Conservation (phyloP, 2,797 vertebrate species). For the Eremophila alpestris region DNA sequence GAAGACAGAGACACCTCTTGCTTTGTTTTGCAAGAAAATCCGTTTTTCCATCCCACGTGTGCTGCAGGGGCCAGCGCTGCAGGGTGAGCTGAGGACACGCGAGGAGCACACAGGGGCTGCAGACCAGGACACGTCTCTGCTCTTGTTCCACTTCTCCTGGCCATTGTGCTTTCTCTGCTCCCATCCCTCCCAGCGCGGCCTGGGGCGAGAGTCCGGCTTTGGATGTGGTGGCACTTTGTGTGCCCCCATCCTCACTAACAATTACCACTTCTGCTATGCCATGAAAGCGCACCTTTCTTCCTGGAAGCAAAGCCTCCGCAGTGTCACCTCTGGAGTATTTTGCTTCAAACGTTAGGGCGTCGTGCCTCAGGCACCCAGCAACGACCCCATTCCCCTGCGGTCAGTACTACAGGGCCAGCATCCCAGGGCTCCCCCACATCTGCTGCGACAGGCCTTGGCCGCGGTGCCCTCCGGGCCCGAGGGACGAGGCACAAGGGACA, state of each 20-base stretch:
- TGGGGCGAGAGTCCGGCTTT: fast-evolving
- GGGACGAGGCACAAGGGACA: not conserved
- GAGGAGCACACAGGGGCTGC: not conserved
- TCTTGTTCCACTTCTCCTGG: not conserved
- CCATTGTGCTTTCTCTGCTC: fast-evolving
- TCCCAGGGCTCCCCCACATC: not conserved
- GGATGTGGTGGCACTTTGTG: fast-evolving
- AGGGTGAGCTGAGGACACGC: not conserved
- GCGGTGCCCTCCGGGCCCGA: fast-evolving
- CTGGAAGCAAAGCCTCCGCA: not conserved
- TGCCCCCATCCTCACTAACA: not conserved
- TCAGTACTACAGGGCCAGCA: not conserved
- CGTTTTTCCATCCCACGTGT: not conserved
- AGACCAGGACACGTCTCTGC: not conserved
- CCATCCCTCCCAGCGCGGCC: fast-evolving
- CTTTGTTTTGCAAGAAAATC: not conserved
- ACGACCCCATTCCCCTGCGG: fast-evolving
- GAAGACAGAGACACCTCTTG: not conserved
- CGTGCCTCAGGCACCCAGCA: not conserved
- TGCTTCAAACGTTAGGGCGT: not conserved
- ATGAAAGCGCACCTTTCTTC: not conserved
- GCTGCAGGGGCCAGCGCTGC: not conserved
- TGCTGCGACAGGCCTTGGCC: not conserved
- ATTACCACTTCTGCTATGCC: not conserved
- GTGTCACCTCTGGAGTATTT: not conserved